Base-by-base conservation (phyloP, 2,797 vertebrate species). In the Sylvia borin region DNA sequence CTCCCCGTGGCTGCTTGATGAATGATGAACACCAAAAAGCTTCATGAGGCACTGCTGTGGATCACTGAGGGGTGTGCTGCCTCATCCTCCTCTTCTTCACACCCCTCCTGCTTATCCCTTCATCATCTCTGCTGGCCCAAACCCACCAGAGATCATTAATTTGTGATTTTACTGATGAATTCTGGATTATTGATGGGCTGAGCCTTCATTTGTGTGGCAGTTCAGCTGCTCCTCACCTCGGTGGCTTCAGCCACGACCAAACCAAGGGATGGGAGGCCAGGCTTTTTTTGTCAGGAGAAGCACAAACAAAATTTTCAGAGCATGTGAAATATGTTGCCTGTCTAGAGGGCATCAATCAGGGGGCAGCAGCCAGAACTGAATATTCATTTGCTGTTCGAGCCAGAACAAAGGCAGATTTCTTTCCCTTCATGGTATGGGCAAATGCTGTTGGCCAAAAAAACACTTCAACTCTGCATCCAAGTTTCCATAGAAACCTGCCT, bases 401-500 rank as follows among this genome's bases (percentile, higher is more conserved):
- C 80, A 58, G 85, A 95, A 96, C 95, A 96, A 96, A 95, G 83
- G 71, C 54, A 83, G 93, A 58, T 75, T 94, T 95, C 90, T 90
- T 96, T 70, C 45, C 93, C 82, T 88, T 90, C 88, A 20, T 84
- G 92, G 62, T 83, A 84, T 81, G 88, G 94, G 70, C 88, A 94
- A 74, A 90, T 88, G 82, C 57, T 47, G 38, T 87, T 85, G 90
- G 89, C 93, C 80, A 81, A 91, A 40, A 40, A 95, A 81, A 1
- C 20, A 4, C 73, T 83, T 57, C 53, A 94, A 14, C 88, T 61
- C 5, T 57, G 87, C 85, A 51, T 93, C 83, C 77, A 91, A 88
- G 92, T 95, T 91, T 92, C 93, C 95, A 96, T 95, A 84, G 92
- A 96, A 96, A 90, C 92, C 71, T 90, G 25, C 16, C 58, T 94